Conservation (phyloP, 1,140 invertebrate species). For the Harpegnathos saltator region DNA sequence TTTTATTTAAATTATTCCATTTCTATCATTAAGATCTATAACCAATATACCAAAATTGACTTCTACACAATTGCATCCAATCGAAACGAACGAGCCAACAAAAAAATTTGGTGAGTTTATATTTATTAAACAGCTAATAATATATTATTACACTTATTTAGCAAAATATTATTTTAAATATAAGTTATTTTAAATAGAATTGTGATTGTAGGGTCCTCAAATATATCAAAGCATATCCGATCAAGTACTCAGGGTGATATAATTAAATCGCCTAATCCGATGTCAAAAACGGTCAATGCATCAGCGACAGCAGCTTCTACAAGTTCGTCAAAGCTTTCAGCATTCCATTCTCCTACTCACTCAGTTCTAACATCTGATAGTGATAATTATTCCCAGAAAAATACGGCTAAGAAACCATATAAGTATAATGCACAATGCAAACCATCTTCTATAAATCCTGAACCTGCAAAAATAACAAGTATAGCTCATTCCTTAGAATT, state of each 20-base stretch:
- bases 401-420: neutral
- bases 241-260: neutral
- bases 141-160: conserved; percentile 3
- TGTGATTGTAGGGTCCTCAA: conserved; percentile 10
- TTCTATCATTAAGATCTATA: conserved; percentile 8
- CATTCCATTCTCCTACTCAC: neutral
- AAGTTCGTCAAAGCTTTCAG: neutral
- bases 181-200: conserved; percentile 11
- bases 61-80: neutral
- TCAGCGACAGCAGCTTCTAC: neutral
- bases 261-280: neutral
- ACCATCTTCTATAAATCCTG: neutral
- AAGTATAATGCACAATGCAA: neutral
- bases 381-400: conserved; percentile 3
- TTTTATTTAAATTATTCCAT: neutral
- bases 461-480: neutral
- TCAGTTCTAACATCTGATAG: neutral
- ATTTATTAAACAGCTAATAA: conserved; percentile 8
- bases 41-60: neutral
- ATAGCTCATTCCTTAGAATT: neutral
- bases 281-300: neutral
- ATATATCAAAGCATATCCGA: neutral
- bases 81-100: neutral
- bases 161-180: neutral
- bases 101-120: conserved; percentile 10